phyloP scores from a whole-genome alignment of 2,113 vertebrate species.

The Myiozetetes cayanensis region DNA sequence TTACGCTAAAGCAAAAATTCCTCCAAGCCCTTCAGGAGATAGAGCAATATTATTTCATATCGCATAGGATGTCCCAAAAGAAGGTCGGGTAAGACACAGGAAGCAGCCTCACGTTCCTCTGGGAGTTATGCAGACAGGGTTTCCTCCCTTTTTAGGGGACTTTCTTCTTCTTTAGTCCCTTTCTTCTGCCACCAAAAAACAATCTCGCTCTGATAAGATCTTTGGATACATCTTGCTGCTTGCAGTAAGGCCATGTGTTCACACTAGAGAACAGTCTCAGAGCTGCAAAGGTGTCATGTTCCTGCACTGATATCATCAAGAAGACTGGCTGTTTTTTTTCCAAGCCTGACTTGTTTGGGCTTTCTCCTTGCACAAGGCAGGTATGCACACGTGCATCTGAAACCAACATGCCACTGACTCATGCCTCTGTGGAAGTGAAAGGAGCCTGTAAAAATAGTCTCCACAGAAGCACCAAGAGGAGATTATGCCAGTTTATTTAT shows the following conservation, averaged over 20 bases:
- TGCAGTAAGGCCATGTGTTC: not conserved
- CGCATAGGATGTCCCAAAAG: not conserved
- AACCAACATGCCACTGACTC: not conserved
- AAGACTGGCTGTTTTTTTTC: not conserved
- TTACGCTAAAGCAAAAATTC: not conserved
- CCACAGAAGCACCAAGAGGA: not conserved
- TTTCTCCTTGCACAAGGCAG: not conserved
- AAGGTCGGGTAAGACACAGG: not conserved
- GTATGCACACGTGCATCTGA: not conserved
- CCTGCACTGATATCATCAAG: not conserved
- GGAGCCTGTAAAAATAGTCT: not conserved
- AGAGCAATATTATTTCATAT: not conserved
- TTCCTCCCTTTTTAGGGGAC: not conserved
- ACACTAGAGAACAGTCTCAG: not conserved
- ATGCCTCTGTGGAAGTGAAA: not conserved
- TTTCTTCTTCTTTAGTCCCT: not conserved
- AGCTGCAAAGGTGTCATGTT: not conserved
- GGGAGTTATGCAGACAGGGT: not conserved
- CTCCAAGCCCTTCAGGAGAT: not conserved
- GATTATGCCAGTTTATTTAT: not conserved
- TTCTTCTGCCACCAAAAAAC: not conserved
- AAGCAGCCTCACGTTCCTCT: not conserved
- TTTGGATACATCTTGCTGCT: not conserved
- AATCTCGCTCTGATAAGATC: not conserved
- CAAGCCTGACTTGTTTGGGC: not conserved